Base-by-base conservation (phyloP, 2,113 vertebrate genomes). In the Mirza zaza region DNA sequence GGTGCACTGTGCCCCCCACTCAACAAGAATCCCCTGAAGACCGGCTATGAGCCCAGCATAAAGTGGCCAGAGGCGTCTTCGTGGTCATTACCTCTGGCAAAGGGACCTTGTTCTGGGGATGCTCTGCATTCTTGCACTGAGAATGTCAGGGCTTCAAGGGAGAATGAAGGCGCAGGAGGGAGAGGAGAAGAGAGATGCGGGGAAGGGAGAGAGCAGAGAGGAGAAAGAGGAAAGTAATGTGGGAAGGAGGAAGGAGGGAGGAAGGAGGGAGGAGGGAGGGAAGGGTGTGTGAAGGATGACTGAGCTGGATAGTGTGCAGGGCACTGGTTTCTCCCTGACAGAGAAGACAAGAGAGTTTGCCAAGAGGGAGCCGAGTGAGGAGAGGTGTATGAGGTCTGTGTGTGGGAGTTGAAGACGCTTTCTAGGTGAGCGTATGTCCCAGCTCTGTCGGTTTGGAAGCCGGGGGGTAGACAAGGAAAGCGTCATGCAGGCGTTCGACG, bases 401-500 rank as follows among this genome's bases (percentile, higher is more conserved):
- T 5, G 11, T 11, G 23, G 91, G 45, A 45, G 39, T 27, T 9
- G 63, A 13, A 25, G 76, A 23, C 29, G 45, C 45, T 10, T 2
- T 11, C 52, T 4, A 1, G 39, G 25, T 0, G 36, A 20, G 14
- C 1, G 0, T 2, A 10, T 8, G 4, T 50, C 4, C 65, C 2
- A 36, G 81, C n/a, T 8, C 17, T 5, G 23, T 32, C 29, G 50
- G 14, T 55, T 36, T 59, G 87, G 75, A 34, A 61, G 23, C 2
- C 0, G 0, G 18, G 18, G 45, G 23, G 11, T 3, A 20, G 48
- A 10, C 17, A 50, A 52, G 61, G 59, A 18, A 14, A 50, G 25
- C 27, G 65, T 6, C 25, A 14, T 5, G 2, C 15, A 1, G 42
- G 6, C 1, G 6, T n/a, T 32, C 27, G 9, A 32, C 25, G 55